phyloP scores from a whole-genome alignment of 2,888 invertebrate species.

The Aleiodes alternator region DNA sequence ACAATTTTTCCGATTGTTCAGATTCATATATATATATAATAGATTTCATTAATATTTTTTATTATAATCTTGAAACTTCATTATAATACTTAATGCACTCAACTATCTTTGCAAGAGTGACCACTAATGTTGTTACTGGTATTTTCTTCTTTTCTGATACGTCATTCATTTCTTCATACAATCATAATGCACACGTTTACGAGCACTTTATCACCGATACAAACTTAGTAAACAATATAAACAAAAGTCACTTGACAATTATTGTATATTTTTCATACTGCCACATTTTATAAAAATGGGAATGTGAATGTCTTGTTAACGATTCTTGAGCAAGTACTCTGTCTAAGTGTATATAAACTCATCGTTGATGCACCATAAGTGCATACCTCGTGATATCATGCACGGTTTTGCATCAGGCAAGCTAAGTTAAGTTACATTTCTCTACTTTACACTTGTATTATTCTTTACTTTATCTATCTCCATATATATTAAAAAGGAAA shows the following conservation, averaged over 20 bases:
- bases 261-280: conserved; percentile 63
- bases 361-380: conserved; percentile 57
- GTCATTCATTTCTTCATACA: conserved; percentile 37
- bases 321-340: conserved; percentile 65
- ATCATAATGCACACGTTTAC: conserved; percentile 53
- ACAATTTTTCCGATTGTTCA: conserved; percentile 38
- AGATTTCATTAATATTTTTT: conserved; percentile 15
- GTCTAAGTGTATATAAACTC: conserved; percentile 63
- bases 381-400: conserved; percentile 63
- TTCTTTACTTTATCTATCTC: conserved; percentile 12
- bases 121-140: conserved; percentile 41
- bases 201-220: conserved; percentile 66
- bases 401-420: conserved; percentile 34
- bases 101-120: conserved; percentile 36
- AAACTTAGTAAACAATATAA: conserved; percentile 32
- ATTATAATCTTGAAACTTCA: conserved; percentile 23
- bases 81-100: conserved; percentile 34
- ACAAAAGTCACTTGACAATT: conserved; percentile 42
- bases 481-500: too few relatives aligned
- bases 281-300: conserved; percentile 23
- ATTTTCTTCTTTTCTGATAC: conserved; percentile 30
- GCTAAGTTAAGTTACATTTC: conserved; percentile 36
- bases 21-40: neutral
- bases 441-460: conserved; percentile 35
- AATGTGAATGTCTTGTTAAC: neutral